Evolutionary conservation across 1,140 invertebrate genomes (phyloP), one percentile per base, ranked within the genome.

Genomic region (Drosophila guanche): DNA sequence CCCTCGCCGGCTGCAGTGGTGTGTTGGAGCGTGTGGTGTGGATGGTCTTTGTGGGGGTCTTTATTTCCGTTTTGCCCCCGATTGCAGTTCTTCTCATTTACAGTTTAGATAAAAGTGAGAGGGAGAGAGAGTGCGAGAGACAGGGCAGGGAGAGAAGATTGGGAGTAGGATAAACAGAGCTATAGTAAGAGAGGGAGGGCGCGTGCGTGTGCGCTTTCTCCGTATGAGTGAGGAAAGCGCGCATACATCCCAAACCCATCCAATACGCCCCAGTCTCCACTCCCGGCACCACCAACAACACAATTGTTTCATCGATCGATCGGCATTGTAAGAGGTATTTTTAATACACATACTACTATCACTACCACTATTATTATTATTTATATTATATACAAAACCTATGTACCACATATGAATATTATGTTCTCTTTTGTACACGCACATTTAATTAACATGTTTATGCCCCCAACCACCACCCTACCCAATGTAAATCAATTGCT

Each of bases 281-380:
- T 33, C 40, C 61, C 52, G 53, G 42, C 53, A 43, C 46, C 57
- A 43, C 56, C 63, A 84, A 23, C 58, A 67, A 83, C 54, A 56
- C 70, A 77, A 85, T 71, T 72, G 81, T 71, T 86, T 86, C 81
- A 86, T 72, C 83, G 83, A 69, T 78, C 60, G 47, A 52, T 63
- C 76, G 74, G 70, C 61, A 52, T 65, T 69, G 37, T 66, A 69
- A 74, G 73, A 85, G 81, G 83, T 86, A 86, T 81, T 85, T 85
- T 61, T 10, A 48, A 65, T 8, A 63, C 58, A 67, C 33, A 16
- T 54, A 46, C 10, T 54, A 54, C 6, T 16, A 12, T 10, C 4
- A 37, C 5, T 27, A 27, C 56, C 56, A 23, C 50, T 59, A 20
- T 20, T 20, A 20, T 20, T 20, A 20, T 20, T 20, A 20, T 20